Conservation (phyloP, 2,113 vertebrate genomes). For the Dicaeum eximium region DNA sequence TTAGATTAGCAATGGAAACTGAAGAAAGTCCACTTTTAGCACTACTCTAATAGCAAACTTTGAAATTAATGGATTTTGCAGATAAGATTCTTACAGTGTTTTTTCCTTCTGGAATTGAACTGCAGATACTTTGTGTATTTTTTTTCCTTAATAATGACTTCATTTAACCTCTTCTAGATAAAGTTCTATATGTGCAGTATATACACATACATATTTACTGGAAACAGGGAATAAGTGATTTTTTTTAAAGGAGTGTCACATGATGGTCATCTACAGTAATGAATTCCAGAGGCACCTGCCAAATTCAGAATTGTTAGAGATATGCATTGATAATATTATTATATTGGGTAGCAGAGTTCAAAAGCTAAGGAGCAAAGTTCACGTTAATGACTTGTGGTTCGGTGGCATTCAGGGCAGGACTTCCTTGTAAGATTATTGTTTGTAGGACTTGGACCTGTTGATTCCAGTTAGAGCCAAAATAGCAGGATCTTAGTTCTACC, state of each 20-base stretch:
- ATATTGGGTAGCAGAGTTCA: not conserved
- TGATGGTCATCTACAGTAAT: not conserved
- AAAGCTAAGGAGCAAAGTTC: conserved; percentile 27
- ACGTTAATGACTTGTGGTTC: not conserved
- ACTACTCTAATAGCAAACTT: not conserved
- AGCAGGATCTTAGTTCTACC: not conserved
- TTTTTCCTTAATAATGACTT: not conserved
- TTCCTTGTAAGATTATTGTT: not conserved
- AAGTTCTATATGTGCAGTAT: not conserved
- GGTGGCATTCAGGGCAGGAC: not conserved
- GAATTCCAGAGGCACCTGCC: not conserved
- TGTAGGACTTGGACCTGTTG: not conserved
- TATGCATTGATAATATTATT: not conserved
- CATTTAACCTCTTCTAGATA: not conserved
- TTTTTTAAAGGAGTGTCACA: not conserved
- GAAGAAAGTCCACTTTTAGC: not conserved
- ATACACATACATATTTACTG: not conserved
- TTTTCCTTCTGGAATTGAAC: not conserved
- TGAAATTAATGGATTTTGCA: not conserved
- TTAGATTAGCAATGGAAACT: not conserved
- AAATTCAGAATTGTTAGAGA: not conserved
- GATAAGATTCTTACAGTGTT: not conserved
- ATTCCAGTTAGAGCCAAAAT: not conserved
- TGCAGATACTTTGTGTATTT: not conserved
- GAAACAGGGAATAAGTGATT: not conserved